These are phyloP conservation scores for Drosophila suboccidentalis DNA, from an alignment of 2,888 invertebrate species.

Conservation along the genomic window DNA sequence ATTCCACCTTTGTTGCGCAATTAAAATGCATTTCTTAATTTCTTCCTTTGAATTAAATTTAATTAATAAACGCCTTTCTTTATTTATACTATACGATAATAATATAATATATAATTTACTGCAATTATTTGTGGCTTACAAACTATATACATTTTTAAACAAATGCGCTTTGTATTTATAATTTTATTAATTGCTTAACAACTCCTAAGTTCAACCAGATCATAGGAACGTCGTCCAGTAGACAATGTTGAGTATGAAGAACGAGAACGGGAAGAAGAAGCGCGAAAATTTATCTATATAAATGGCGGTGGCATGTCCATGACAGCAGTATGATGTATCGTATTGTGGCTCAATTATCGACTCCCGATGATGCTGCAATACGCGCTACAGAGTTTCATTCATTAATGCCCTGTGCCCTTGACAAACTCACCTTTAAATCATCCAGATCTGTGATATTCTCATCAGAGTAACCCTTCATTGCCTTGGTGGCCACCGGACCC, in stretches of 20 bases:
- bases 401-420: neutral
- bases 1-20: constrained; percentile 82
- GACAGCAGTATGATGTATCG: constrained; percentile 90
- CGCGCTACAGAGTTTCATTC: constrained; percentile 24
- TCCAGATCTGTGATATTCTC: constrained; percentile 92
- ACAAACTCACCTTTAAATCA: constrained; percentile 89
- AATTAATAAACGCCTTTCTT: constrained; percentile 74
- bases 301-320: constrained; percentile 91
- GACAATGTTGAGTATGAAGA: constrained; percentile 94
- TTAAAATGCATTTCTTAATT: constrained; percentile 76
- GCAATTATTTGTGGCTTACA: constrained; percentile 71
- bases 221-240: constrained; percentile 95
- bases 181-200: constrained; percentile 24
- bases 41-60: constrained; percentile 73
- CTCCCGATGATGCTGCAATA: constrained; percentile 86
- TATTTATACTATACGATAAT: constrained; percentile 64
- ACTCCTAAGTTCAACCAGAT: constrained; percentile 39
- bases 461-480: constrained; percentile 96
- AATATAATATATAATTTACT: constrained; percentile 56
- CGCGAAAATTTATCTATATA: constrained; percentile 95
- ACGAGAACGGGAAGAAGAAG: constrained; percentile 95
- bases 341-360: constrained; percentile 92
- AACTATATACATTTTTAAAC: constrained; percentile 82
- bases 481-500: constrained; percentile 94
- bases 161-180: constrained; percentile 75